Evolutionary conservation across 2,797 vertebrate species (phyloP), one percentile per base, ranked within the genome.

Genomic region (Denticeps clupeoides): DNA sequence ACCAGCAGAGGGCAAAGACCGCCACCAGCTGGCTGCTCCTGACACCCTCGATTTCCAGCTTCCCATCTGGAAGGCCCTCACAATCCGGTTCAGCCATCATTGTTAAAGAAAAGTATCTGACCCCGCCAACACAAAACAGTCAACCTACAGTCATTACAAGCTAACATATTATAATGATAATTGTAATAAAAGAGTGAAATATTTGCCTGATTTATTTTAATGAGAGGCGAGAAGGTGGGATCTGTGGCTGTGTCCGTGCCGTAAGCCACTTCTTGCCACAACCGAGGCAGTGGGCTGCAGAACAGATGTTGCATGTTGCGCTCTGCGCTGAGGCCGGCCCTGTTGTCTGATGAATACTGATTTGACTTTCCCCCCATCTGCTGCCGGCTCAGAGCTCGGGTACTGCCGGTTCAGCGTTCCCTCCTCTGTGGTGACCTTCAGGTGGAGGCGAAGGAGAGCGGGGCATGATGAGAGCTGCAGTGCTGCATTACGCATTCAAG

Each of bases 21-120:
- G 67, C 75, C 75, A 72, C 78, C 80, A 73, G 71, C 73, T 79
- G 78, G 73, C 51, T 68, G 16, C 16, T 18, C 10, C 3, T 38
- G 38, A 21, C 38, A 38, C 38, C 11, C 19, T 21, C 15, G 37
- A 3, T 18, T 37, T 25, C 25, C 25, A 25, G 5, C 23, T 23
- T 23, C 5, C 7, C 2, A 7, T 25, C n/a, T n/a, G n/a, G n/a
- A n/a, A n/a, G n/a, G n/a, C n/a, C n/a, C n/a, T n/a, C n/a, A n/a
- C n/a, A n/a, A n/a, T n/a, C n/a, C n/a, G n/a, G n/a, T n/a, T n/a
- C n/a, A n/a, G n/a, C n/a, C n/a, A n/a, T n/a, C n/a, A n/a, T n/a
- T n/a, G n/a, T n/a, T n/a, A n/a, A n/a, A n/a, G n/a, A n/a, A n/a
- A n/a, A n/a, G n/a, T n/a, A n/a, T n/a, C n/a, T n/a, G n/a, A n/a